Base-by-base conservation (phyloP, 2,888 invertebrate genomes). In the Ophioninae sp. region DNA sequence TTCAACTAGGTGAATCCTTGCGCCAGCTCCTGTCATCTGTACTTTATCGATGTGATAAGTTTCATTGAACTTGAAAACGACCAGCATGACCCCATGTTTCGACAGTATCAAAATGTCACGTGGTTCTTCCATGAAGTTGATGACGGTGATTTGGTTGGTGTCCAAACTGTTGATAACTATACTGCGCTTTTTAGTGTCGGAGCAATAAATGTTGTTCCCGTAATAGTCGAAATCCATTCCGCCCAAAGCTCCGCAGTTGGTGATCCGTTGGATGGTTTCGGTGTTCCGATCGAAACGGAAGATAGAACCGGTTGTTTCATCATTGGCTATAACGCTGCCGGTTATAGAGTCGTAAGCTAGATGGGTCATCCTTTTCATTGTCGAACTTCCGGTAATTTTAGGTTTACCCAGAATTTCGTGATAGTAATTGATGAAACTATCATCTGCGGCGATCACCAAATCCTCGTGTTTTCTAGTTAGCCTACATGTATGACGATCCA, bases 181-280 rank as follows among this genome's bases (percentile, higher is more conserved):
- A 0, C 94, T 94, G 75, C 94, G 94, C 13, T 94, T 94, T 0
- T 94, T 94, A 0, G 94, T 93, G 91, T 97, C 96, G 79, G 95
- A 93, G 93, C 96, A 95, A 91, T 97, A 98, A 0, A 98, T 92
- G 86, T 95, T 96, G 83, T 96, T 95, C 0, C 96, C 95, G 9
- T 95, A 93, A 86, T 95, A 94, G 93, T 97, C 97, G 87, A 95
- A 95, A 86, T 94, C 95, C 93, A 96, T 92, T 7, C 94, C 95
- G 71, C 93, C 93, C 0, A 96, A 90, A 68, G 93, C 91, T 37
- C 94, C 94, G 67, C 95, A 85, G 63, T 94, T 89, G 0, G 94
- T 89, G 2, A 95, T 87, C 0, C 86, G 85, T 0, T 85, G 87
- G 0, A 90, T 23, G 0, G 87, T 69, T 7, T 79, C 77, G n/a